A percentile compares a stretch with the other conserved stretches of the same genome.
Evolutionary conservation across 1,140 invertebrate species (phyloP).

Genomic region (Eupristina koningsbergeri): DNA sequence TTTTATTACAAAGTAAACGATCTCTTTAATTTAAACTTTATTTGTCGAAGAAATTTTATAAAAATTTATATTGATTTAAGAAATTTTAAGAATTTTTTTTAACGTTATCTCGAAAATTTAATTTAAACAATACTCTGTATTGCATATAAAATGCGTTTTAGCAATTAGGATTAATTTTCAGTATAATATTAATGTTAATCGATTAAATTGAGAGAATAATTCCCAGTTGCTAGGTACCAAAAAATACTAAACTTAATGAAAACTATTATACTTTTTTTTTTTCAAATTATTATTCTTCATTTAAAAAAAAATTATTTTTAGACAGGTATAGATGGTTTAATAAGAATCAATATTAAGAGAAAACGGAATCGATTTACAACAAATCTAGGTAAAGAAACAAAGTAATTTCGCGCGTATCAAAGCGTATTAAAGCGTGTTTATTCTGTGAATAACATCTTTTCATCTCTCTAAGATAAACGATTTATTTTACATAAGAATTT

Average conservation of each 20-base stretch:
- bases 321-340: not conserved
- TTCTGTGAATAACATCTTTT: not conserved
- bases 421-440: conserved; percentile 41
- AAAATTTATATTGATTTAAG: not conserved
- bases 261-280: too few relatives aligned
- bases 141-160: not conserved
- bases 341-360: not conserved
- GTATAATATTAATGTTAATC: too few relatives aligned
- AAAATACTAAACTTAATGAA: too few relatives aligned
- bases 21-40: not conserved
- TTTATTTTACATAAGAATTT: too few relatives aligned
- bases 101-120: not conserved
- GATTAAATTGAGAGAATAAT: too few relatives aligned
- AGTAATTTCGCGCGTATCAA: conserved; percentile 45
- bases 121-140: not conserved
- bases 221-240: too few relatives aligned
- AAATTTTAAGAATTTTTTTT: not conserved
- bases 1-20: not conserved
- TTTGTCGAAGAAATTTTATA: not conserved
- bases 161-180: too few relatives aligned
- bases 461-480: conserved; percentile 9
- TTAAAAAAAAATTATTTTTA: too few relatives aligned
- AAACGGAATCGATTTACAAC: not conserved
- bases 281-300: too few relatives aligned
- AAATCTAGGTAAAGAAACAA: conserved; percentile 6